Conservation (phyloP, 2,888 invertebrate species). For the Chymomyza caudatula region DNA sequence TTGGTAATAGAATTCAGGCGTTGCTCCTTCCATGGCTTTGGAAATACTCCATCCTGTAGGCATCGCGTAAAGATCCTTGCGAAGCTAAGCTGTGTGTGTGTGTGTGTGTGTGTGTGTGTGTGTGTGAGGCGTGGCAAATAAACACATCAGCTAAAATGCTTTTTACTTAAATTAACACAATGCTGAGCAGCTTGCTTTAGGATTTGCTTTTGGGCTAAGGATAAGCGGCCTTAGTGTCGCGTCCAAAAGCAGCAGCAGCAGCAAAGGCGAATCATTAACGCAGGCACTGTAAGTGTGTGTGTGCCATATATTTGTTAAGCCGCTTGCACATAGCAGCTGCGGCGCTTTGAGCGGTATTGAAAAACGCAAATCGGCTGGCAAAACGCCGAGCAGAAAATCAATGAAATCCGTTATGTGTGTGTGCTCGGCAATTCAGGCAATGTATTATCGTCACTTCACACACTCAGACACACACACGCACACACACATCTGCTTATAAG, state of each 20-base stretch:
- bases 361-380: slow-evolving; percentile 26
- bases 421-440: neutral
- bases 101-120: slow-evolving; percentile 12
- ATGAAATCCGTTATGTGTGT: neutral
- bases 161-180: slow-evolving; percentile 70
- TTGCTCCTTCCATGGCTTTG: too few species aligned
- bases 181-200: slow-evolving; percentile 53
- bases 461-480: neutral
- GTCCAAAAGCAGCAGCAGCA: neutral
- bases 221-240: slow-evolving; percentile 34
- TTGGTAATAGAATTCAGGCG: too few species aligned
- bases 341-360: slow-evolving; percentile 5
- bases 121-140: slow-evolving; percentile 64
- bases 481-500: slow-evolving; percentile 11
- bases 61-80: too few species aligned
- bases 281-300: slow-evolving; percentile 13
- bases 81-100: too few species aligned
- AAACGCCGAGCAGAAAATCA: slow-evolving; percentile 9
- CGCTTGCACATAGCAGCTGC: slow-evolving; percentile 8
- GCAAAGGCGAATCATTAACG: slow-evolving; percentile 50
- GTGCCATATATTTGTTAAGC: slow-evolving; percentile 3
- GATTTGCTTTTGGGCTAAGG: slow-evolving; percentile 12
- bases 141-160: slow-evolving; percentile 70
- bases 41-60: too few species aligned
- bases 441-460: neutral